Evolutionary conservation across 2,888 invertebrate genomes (phyloP).

Genomic region (Trileptium ribeirensis): DNA sequence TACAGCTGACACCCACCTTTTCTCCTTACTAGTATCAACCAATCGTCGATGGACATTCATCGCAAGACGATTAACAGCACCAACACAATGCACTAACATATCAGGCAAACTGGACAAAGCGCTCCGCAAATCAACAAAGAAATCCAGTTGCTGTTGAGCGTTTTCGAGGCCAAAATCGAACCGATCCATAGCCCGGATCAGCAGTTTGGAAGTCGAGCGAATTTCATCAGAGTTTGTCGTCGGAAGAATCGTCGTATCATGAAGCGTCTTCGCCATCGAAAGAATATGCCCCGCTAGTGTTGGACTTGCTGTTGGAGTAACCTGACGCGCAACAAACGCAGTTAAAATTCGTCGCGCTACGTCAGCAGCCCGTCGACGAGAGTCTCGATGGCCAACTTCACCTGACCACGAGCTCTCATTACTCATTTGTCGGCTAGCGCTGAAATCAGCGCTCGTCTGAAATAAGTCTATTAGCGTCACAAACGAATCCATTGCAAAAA

Average conservation of each 20-base stretch:
- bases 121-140: conserved; percentile 84
- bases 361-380: background rate
- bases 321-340: background rate
- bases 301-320: background rate
- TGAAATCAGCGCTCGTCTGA: conserved; percentile 32
- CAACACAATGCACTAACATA: conserved; percentile 69
- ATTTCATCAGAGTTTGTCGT: conserved; percentile 52
- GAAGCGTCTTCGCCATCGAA: conserved; percentile 77
- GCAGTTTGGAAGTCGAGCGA: background rate
- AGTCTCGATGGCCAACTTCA: too few species aligned
- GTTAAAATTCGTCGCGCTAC: background rate
- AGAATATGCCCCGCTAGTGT: conserved; percentile 66
- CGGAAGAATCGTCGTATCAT: conserved; percentile 62
- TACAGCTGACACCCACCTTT: conserved; percentile 58
- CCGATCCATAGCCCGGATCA: conserved; percentile 44
- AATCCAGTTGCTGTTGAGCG: conserved; percentile 80
- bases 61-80: conserved; percentile 11
- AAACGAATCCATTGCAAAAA: background rate
- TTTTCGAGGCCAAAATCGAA: conserved; percentile 72
- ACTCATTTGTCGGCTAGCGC: background rate
- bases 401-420: too few species aligned
- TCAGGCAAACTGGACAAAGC: conserved; percentile 81
- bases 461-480: background rate
- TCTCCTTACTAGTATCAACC: conserved; percentile 43
- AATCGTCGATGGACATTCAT: conserved; percentile 55